Base-by-base conservation (phyloP, 2,888 invertebrate genomes). In the Caenorhabditis imperialis region DNA sequence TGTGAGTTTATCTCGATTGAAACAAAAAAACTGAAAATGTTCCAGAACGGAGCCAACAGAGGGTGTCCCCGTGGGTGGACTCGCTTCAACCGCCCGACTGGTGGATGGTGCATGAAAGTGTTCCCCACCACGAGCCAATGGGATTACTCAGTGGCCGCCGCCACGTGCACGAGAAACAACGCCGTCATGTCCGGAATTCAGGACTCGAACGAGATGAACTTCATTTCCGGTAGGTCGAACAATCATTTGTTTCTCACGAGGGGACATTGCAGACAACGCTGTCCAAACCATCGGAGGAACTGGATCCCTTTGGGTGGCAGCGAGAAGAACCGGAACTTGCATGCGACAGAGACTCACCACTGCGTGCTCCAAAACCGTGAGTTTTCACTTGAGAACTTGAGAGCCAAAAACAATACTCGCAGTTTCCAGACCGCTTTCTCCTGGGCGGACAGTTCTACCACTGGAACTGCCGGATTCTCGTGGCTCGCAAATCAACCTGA, bases 101-200 rank as follows among this genome's bases (percentile, higher is more conserved):
- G 50, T 5, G 50, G 35, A 16, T 50, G 50, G 50, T 50, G 50
- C 30, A 20, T 50, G 35, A 47, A 12, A 20, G 45, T 45, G 23
- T 33, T 16, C 20, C 16, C 25, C 27, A 22, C 53, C 5, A 51
- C 35, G 5, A 27, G 44, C 37, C n/a, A n/a, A n/a, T n/a, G n/a
- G n/a, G 51, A 44, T 18, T 53, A 44, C 53, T 12, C 45, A 3
- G 37, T 16, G 14, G 62, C 62, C 45, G 53, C 53, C 14, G 25
- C 18, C 6, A 35, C 25, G 1, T 62, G 62, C 25, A 6, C 51
- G 10, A 45, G 42, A 10, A 3, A n/a, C 0, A 45, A 45, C 8
- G 62, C 62, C 22, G 62, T 45, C 7, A 35, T 62, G 12, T 62
- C 62, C 6, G 62, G 62, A 45, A 45, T 62, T 44, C 62, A 62